Percentiles rank a stretch among this genome's conserved stretches.
phyloP scores from a whole-genome alignment of 2,888 invertebrate genomes.

The Eugnorisma glareosa region DNA sequence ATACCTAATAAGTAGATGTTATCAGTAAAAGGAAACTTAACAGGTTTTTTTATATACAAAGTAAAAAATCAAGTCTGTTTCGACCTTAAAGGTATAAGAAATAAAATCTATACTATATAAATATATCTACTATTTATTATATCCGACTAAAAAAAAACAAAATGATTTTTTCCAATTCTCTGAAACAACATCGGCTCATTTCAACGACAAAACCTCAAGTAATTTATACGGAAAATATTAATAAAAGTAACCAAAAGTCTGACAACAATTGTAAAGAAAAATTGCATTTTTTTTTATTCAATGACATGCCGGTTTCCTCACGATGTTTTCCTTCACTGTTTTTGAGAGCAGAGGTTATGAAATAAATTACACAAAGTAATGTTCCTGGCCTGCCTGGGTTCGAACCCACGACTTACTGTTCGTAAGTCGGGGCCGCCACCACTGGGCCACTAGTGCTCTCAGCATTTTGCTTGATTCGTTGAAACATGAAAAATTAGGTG shows the following conservation, averaged over 20 bases:
- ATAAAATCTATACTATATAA: not conserved
- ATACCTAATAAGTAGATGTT: not conserved
- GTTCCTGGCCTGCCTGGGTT: no score
- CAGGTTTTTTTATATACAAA: slow-evolving; percentile 26
- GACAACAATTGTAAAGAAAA: not conserved
- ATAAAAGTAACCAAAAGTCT: not conserved
- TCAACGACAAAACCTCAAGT: not conserved
- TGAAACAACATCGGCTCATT: not conserved
- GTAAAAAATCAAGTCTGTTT: not conserved
- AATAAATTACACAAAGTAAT: no score
- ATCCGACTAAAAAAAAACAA: not conserved
- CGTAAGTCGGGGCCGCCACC: no score
- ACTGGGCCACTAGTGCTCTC: no score
- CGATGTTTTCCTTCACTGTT: no score
- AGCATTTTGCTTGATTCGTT: not conserved
- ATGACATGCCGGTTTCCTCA: no score
- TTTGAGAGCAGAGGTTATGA: no score
- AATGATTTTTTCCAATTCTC: not conserved
- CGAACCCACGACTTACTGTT: no score
- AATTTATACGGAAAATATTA: not conserved
- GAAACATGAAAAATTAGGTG: not conserved
- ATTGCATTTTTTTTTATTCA: not conserved
- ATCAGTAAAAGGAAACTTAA: not conserved
- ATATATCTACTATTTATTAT: not conserved
- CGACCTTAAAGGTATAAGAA: not conserved